Evolutionary conservation across 2,113 vertebrate genomes (phyloP).

Genomic region (Cygnus atratus): DNA sequence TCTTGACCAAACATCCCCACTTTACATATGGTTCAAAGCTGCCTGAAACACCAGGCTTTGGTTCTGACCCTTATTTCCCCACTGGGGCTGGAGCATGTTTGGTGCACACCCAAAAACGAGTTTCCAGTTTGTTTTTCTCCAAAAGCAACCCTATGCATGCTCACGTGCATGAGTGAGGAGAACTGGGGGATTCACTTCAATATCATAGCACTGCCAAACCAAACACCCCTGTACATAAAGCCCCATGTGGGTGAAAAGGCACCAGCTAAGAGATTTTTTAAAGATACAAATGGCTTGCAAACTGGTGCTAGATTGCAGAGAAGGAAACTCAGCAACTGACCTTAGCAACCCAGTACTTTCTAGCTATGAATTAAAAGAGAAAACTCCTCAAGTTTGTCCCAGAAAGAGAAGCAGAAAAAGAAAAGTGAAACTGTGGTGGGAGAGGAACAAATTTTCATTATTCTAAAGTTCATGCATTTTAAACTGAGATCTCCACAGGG

Average conservation of each 20-base stretch:
- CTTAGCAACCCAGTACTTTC: not conserved
- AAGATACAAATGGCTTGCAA: not conserved
- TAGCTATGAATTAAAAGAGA: not conserved
- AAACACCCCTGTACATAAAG: not conserved
- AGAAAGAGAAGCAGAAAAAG: slow-evolving; percentile 5
- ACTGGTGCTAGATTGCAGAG: not conserved
- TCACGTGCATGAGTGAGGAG: not conserved
- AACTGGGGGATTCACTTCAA: not conserved
- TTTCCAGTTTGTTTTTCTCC: not conserved
- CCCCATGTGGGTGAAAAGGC: not conserved
- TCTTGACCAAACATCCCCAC: not conserved
- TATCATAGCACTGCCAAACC: not conserved
- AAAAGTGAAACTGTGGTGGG: not conserved
- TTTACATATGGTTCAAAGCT: not conserved
- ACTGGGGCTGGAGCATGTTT: not conserved
- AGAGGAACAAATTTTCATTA: not conserved
- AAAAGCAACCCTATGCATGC: not conserved
- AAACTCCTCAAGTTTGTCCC: not conserved
- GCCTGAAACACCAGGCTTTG: not conserved
- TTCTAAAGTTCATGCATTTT: slow-evolving; percentile 1
- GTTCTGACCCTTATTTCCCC: not conserved
- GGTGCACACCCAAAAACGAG: not conserved
- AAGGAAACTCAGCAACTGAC: not conserved
- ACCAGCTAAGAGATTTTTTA: not conserved
- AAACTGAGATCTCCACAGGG: not conserved